Conservation (phyloP, 1,140 invertebrate species). For the Scaptomyza pallida region DNA sequence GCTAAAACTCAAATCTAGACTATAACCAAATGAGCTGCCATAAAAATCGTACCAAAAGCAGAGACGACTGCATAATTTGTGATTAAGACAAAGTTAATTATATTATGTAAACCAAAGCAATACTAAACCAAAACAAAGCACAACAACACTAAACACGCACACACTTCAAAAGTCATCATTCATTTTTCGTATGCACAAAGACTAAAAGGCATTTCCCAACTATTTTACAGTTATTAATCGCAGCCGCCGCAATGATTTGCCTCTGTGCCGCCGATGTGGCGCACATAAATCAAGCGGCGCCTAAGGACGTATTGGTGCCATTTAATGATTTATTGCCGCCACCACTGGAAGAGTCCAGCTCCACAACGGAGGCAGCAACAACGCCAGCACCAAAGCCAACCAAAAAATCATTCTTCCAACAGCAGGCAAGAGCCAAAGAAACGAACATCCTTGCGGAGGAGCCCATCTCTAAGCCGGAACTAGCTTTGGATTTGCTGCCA, state of each 20-base stretch:
- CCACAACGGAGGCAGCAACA: conserved; percentile 23
- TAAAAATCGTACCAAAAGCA: conserved; percentile 38
- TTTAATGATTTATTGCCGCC: conserved; percentile 81
- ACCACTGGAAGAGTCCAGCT: conserved; percentile 46
- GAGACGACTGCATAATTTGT: conserved; percentile 41
- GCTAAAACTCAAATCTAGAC: conserved; percentile 9
- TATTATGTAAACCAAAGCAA: conserved; percentile 30
- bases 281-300: conserved; percentile 52
- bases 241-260: conserved; percentile 44
- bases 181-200: conserved; percentile 9
- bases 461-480: conserved; percentile 30
- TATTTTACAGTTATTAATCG: conserved; percentile 63
- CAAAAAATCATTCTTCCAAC: conserved; percentile 61
- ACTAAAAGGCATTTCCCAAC: conserved; percentile 17
- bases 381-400: conserved; percentile 53
- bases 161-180: conserved; percentile 24
- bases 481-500: conserved; percentile 61
- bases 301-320: conserved; percentile 60
- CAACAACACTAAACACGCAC: conserved; percentile 8
- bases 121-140: conserved; percentile 6
- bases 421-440: conserved; percentile 41
- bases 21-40: conserved; percentile 43
- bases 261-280: conserved; percentile 61
- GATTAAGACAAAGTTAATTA: conserved; percentile 35
- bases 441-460: conserved; percentile 26